These are phyloP conservation scores for Oryzias dopingdopingensis DNA, from an alignment of 2,797 vertebrate species.

Conservation along the genomic window DNA sequence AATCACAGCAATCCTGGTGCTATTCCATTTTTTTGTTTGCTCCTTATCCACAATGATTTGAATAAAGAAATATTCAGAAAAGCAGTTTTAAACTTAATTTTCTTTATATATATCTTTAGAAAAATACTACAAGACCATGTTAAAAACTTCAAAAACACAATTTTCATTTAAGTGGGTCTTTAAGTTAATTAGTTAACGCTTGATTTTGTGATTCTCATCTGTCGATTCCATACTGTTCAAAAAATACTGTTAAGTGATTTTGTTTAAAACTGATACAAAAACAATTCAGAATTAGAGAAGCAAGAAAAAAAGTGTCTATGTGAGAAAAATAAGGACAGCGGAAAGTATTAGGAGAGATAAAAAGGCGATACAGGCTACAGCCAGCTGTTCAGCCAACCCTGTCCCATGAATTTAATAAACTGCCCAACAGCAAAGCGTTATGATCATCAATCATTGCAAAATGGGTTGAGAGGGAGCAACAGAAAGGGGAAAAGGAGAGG, in stretches of 20 bases:
- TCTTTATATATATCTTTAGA: no score
- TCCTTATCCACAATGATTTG: no score
- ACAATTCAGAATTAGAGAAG: slow-evolving; percentile 10
- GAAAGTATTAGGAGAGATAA: slow-evolving; percentile 15
- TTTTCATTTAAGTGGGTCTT: no score
- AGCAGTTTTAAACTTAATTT: no score
- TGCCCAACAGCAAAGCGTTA: slow-evolving; percentile 63
- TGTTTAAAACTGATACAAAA: neutral
- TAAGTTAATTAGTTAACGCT: no score
- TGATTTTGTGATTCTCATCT: no score
- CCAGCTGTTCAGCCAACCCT: slow-evolving; percentile 29
- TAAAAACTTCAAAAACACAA: no score
- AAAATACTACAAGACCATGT: no score
- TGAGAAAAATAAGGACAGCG: slow-evolving; percentile 11
- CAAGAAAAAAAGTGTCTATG: neutral
- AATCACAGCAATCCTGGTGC: no score
- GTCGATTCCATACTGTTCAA: no score
- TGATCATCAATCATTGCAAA: slow-evolving; percentile 68
- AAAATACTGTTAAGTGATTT: neutral
- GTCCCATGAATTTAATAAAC: slow-evolving; percentile 70
- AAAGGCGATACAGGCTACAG: slow-evolving; percentile 29
- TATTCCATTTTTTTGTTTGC: no score
- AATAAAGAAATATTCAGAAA: no score
- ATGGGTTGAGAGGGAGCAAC: slow-evolving; percentile 42
- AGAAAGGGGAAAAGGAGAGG: slow-evolving; percentile 14